Percentiles rank a stretch among this genome's conserved stretches.
phyloP scores from a whole-genome alignment of 2,113 vertebrate genomes.

The Pseudolaguvia tuberculata region DNA sequence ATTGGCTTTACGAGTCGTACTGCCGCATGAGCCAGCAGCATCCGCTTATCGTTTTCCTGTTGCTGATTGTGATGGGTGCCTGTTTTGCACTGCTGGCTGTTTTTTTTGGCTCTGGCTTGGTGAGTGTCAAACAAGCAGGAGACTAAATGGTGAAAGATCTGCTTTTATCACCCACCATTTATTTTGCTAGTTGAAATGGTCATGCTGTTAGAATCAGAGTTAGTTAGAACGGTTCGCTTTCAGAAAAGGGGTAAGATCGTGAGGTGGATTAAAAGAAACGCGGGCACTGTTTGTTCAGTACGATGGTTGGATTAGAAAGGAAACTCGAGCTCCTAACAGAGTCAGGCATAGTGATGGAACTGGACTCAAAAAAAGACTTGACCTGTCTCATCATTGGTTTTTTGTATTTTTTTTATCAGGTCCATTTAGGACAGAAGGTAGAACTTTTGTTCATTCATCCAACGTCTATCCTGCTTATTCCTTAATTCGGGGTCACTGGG shows the following conservation, averaged over 20 bases:
- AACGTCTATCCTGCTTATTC: too few species aligned
- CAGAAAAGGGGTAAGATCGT: background rate
- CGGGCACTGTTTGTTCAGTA: background rate
- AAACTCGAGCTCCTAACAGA: background rate
- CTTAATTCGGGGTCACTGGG: too few species aligned
- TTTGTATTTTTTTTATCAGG: background rate
- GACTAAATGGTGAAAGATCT: background rate
- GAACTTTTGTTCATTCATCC: background rate
- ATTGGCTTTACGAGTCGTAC: constrained; percentile 98
- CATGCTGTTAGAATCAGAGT: background rate
- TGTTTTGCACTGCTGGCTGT: constrained; percentile 90
- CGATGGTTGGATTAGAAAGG: background rate
- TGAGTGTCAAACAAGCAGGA: constrained; percentile 66
- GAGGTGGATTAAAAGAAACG: background rate
- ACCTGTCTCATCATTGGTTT: background rate
- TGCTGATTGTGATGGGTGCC: constrained; percentile 95
- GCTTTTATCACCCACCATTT: background rate
- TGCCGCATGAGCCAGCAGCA: constrained; percentile 99
- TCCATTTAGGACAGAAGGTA: background rate
- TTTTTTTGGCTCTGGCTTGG: constrained; percentile 95
- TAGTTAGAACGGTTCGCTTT: background rate
- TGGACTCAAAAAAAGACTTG: background rate
- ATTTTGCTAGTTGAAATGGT: background rate
- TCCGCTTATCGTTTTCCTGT: constrained; percentile 92
- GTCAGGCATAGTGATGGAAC: background rate